Evolutionary conservation across 2,113 vertebrate genomes (phyloP).

Genomic region (Narcine bancroftii): DNA sequence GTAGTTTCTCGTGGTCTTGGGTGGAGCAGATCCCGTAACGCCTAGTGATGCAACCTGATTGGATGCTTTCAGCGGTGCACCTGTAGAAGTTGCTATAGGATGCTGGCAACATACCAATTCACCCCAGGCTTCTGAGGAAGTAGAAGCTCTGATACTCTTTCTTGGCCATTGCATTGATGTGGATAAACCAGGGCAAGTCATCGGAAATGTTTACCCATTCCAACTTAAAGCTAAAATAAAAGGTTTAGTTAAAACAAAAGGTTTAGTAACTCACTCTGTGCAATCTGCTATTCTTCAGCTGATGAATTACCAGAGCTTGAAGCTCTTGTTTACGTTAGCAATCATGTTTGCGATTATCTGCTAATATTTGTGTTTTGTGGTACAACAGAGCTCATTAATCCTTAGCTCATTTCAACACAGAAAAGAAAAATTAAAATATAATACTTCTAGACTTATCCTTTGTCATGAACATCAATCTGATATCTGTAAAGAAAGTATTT

Average conservation of each 20-base stretch:
- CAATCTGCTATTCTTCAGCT: not conserved
- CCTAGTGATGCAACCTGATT: too few species aligned
- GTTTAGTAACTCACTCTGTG: not conserved
- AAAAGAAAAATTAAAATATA: not conserved
- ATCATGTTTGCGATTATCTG: not conserved
- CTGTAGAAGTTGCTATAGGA: too few species aligned
- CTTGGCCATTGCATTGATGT: too few species aligned
- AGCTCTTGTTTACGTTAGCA: not conserved
- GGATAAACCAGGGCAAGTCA: too few species aligned
- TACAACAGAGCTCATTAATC: not conserved
- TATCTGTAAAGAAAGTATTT: not conserved
- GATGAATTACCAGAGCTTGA: not conserved
- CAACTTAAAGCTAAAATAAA: not conserved
- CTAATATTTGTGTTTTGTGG: not conserved
- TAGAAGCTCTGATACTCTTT: too few species aligned
- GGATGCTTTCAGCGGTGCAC: too few species aligned
- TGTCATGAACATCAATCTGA: not conserved
- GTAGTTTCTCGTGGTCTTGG: too few species aligned
- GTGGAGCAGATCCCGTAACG: too few species aligned
- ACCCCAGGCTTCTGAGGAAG: too few species aligned
- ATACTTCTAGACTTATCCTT: not conserved
- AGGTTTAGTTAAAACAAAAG: not conserved
- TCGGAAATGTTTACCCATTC: too few species aligned
- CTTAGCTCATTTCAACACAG: not conserved
- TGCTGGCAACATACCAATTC: too few species aligned